Conservation (phyloP, 2,113 vertebrate genomes). For the Thunnus thynnus region DNA sequence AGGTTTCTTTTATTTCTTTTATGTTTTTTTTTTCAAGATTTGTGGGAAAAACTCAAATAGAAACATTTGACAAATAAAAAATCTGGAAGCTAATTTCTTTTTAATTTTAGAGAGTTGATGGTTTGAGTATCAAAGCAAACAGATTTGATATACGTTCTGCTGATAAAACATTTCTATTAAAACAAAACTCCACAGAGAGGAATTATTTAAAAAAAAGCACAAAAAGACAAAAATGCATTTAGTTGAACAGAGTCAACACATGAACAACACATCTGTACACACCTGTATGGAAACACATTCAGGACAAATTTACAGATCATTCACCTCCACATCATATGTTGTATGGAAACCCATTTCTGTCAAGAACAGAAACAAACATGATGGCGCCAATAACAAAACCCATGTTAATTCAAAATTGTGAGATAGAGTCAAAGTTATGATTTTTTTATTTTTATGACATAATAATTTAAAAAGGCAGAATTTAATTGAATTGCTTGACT, state of each 20-base stretch:
- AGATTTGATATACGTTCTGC: neutral
- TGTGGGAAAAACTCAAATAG: neutral
- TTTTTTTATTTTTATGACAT: neutral
- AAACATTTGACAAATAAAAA: neutral
- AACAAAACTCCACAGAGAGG: neutral
- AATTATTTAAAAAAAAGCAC: conserved; percentile 25
- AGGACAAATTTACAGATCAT: neutral
- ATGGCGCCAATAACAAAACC: no score
- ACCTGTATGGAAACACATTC: no score
- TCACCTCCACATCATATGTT: neutral
- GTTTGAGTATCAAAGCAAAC: neutral
- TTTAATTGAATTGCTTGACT: no score
- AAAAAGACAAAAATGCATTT: conserved; percentile 12
- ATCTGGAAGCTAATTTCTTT: neutral
- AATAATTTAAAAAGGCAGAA: neutral
- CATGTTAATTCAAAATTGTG: no score
- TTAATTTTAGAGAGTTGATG: neutral
- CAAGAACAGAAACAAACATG: neutral
- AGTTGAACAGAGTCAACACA: neutral
- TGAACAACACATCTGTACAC: neutral
- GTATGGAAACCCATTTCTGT: conserved; percentile 15
- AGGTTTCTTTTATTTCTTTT: neutral
- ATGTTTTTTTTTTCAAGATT: neutral
- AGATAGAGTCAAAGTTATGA: neutral
- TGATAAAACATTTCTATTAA: neutral